Conservation (phyloP, 2,888 invertebrate genomes). For the Melangyna quadrimaculata region DNA sequence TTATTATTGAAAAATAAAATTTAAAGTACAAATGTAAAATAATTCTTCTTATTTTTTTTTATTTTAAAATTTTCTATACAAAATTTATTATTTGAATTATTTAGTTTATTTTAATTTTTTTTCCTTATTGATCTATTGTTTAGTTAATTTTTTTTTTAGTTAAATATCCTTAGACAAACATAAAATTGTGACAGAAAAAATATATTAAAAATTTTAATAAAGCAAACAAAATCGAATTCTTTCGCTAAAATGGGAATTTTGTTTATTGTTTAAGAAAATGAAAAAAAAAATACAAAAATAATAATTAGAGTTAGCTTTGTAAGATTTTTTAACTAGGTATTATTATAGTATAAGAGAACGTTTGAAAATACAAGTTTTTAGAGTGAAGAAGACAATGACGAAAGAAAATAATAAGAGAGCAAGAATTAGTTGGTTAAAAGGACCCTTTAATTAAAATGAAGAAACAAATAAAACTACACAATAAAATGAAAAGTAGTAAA, state of each 20-base stretch:
- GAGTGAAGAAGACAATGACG: neutral
- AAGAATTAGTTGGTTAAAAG: conserved; percentile 68
- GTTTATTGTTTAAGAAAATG: conserved; percentile 5
- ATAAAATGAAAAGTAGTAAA: conserved; percentile 18
- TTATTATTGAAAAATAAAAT: conserved; percentile 56
- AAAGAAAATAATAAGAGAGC: conserved; percentile 11
- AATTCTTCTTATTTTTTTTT: conserved; percentile 46
- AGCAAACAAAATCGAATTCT: conserved; percentile 33
- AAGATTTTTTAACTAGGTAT: conserved; percentile 35
- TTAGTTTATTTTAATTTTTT: neutral
- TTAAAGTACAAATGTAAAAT: conserved; percentile 71
- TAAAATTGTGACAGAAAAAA: conserved; percentile 8
- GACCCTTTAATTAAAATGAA: conserved; percentile 43
- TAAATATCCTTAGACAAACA: conserved; percentile 62
- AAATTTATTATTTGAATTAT: neutral
- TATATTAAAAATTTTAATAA: neutral
- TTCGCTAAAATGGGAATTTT: conserved; percentile 38
- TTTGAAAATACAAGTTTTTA: conserved; percentile 31
- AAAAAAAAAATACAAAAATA: neutral
- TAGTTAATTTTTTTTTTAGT: conserved; percentile 70
- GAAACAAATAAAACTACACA: neutral
- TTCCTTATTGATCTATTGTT: conserved; percentile 10
- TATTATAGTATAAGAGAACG: conserved; percentile 35
- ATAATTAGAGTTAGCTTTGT: conserved; percentile 51
- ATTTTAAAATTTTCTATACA: neutral